Evolutionary conservation across 2,113 vertebrate species (phyloP).

Genomic region (Microtus ochrogaster): DNA sequence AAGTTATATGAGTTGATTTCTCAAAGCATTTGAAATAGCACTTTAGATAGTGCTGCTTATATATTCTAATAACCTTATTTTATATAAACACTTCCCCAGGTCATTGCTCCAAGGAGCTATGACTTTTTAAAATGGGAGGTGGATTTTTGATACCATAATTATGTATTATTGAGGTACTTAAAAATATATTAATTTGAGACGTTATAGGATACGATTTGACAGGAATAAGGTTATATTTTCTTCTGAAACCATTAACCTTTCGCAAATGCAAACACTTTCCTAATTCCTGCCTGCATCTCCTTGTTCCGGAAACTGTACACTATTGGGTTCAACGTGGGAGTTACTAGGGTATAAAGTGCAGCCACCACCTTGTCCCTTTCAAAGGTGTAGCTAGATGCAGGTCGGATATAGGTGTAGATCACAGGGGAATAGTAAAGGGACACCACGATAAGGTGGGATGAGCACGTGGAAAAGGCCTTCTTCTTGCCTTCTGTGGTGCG

Average conservation of each 20-base stretch:
- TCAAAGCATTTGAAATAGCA: background rate
- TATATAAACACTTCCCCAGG: background rate
- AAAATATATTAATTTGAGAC: background rate
- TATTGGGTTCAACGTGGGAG: constrained; percentile 76
- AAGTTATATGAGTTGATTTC: background rate
- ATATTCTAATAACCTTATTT: background rate
- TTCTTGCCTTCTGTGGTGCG: constrained; percentile 72
- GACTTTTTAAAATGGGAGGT: background rate
- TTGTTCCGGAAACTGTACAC: constrained; percentile 80
- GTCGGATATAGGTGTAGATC: constrained; percentile 80
- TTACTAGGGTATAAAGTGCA: constrained; percentile 74
- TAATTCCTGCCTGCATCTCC: constrained; percentile 74
- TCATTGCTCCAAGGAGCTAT: background rate
- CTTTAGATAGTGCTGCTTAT: too few species aligned
- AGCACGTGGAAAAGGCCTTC: constrained; percentile 81
- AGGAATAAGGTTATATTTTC: background rate
- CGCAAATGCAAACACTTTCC: constrained; percentile 45
- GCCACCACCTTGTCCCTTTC: constrained; percentile 78
- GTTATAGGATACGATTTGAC: background rate
- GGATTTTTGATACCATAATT: background rate
- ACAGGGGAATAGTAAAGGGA: constrained; percentile 78
- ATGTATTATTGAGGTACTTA: too few species aligned
- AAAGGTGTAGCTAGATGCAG: constrained; percentile 74
- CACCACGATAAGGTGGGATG: constrained; percentile 77
- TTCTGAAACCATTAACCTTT: background rate